A percentile compares a stretch with the other conserved stretches of the same genome.
These are phyloP conservation scores for Geophilus truncorum DNA, from an alignment of 2,888 invertebrate genomes.

Conservation along the genomic window DNA sequence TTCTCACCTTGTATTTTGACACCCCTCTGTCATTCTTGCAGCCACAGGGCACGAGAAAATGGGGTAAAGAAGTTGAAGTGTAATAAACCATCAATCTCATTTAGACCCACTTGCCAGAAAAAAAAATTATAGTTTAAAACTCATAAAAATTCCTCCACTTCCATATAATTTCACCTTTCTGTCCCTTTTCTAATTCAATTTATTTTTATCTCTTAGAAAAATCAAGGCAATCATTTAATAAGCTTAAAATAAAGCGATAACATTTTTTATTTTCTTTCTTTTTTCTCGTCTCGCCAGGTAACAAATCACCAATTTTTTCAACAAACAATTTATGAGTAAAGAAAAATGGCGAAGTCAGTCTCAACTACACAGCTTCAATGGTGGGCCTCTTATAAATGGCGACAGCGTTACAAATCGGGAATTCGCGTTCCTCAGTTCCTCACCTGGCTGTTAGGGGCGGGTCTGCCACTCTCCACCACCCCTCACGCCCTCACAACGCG, in stretches of 20 bases:
- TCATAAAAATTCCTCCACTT: not conserved
- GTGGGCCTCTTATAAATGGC: not conserved
- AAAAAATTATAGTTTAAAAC: not conserved
- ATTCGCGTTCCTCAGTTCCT: not conserved
- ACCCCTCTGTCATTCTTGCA: not conserved
- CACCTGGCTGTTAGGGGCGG: not conserved
- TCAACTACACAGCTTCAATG: not conserved
- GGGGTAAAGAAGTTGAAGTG: not conserved
- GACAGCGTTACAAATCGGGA: not conserved
- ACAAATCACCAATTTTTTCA: no score
- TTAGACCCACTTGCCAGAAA: not conserved
- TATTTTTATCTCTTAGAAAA: no score
- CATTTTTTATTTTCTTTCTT: no score
- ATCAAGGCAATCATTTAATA: no score
- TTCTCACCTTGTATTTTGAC: slow-evolving; percentile 4
- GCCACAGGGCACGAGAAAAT: not conserved
- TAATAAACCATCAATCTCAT: slow-evolving; percentile 4
- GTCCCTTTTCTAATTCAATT: no score
- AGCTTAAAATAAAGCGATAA: no score
- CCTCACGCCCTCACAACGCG: slow-evolving; percentile 11
- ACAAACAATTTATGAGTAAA: no score
- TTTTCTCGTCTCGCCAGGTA: no score
- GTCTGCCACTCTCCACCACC: not conserved
- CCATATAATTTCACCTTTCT: no score
- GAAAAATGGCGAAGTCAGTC: not conserved